Base-by-base conservation (phyloP, 2,797 vertebrate genomes). In the Limosa lapponica region DNA sequence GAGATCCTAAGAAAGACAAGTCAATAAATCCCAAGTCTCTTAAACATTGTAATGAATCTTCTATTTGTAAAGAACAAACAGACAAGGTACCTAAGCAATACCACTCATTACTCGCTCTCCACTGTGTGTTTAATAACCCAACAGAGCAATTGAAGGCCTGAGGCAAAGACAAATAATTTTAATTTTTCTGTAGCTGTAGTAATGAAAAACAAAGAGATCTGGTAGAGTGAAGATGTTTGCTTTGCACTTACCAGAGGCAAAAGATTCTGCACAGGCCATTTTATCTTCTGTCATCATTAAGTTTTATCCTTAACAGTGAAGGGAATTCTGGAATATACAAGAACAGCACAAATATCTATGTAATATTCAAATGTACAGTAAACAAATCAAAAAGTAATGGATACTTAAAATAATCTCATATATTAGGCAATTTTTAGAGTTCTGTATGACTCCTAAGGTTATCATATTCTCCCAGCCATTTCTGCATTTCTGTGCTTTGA, bases 181-280 rank as follows among this genome's bases (percentile, higher is more conserved):
- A 74, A 57, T 93, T 91, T 94, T 96, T 91, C 88, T 86, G 20
- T 70, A 77, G 57, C 88, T 86, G 20, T 70, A 77, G 57, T 82
- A 84, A 89, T 54, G 46, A 91, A 96, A 95, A 93, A 27, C 51
- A 82, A 83, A 87, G 86, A 87, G 17, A 66, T 69, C 46, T 90
- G 73, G 52, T 28, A 59, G 37, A 87, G 30, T 62, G 62, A 84
- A 92, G 65, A 79, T 78, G 36, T 94, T 94, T 94, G 51, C 52
- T 94, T 96, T 95, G 81, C 86, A 89, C 89, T 93, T 80, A 90
- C 51, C 59, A 86, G 79, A 84, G 81, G 86, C 36, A 24, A 89
- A 79, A 58, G 67, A 97, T 95, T 71, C 78, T 91, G n/a, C 25
- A 59, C 34, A 61, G 58, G 52, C 69, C n/a, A 43, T 91, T 94